A percentile compares a stretch with the other conserved stretches of the same genome.
Conservation (phyloP, 2,113 vertebrate genomes). For the Cynocephalus volans region DNA sequence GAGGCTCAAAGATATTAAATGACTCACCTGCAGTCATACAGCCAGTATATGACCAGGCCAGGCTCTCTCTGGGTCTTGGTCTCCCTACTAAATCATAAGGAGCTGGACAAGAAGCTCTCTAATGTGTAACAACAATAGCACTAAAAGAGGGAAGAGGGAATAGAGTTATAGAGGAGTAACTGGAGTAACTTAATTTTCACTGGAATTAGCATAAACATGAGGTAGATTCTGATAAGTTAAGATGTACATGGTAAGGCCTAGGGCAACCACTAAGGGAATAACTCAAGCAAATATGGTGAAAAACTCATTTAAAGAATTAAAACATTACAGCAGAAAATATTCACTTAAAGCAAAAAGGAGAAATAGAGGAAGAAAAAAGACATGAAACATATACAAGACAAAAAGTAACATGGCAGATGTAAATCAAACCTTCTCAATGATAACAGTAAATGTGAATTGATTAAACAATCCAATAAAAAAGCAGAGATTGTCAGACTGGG, state of each 20-base stretch:
- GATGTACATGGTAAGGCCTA: not conserved
- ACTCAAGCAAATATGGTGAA: not conserved
- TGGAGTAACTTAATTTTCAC: not conserved
- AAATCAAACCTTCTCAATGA: not conserved
- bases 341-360: not conserved
- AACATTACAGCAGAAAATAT: not conserved
- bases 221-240: not conserved
- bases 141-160: not conserved
- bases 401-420: not conserved
- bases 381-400: not conserved
- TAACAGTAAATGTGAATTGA: not conserved
- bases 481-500: not conserved
- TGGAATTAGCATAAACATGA: not conserved
- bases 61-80: not conserved
- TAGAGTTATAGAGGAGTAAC: not conserved
- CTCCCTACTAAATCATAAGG: not conserved
- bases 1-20: not conserved
- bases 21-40: not conserved
- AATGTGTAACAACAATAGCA: not conserved
- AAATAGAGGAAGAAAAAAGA: not conserved
- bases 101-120: not conserved
- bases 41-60: not conserved
- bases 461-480: not conserved
- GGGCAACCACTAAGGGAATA: not conserved
- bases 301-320: not conserved